phyloP scores from a whole-genome alignment of 2,888 invertebrate genomes.

The Patella caerulea region DNA sequence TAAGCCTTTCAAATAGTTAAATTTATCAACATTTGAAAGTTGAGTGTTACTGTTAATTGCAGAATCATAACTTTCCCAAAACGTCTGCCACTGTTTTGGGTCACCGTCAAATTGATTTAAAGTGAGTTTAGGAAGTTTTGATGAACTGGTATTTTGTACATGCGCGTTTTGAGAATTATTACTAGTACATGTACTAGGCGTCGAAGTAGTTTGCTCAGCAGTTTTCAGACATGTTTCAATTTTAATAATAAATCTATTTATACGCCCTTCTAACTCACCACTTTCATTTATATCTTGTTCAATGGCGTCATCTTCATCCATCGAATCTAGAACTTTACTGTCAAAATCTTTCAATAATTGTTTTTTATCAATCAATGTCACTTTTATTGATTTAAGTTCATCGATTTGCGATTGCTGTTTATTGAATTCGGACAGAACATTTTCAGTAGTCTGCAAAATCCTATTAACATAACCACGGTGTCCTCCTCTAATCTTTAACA shows the following conservation, averaged over 20 bases:
- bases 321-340: not conserved
- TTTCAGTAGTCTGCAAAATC: too few species aligned
- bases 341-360: not conserved
- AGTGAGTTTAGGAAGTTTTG: conserved; percentile 26
- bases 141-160: not conserved
- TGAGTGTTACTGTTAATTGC: conserved; percentile 23
- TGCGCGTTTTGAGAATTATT: not conserved
- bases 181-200: not conserved
- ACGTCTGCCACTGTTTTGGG: conserved; percentile 21
- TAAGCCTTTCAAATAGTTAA: conserved; percentile 26
- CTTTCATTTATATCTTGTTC: not conserved
- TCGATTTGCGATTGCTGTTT: not conserved
- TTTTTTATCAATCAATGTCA: not conserved
- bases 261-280: not conserved
- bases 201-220: not conserved
- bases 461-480: too few species aligned
- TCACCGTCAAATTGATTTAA: conserved; percentile 23
- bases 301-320: not conserved
- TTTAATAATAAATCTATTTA: not conserved
- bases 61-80: conserved; percentile 28
- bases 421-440: not conserved
- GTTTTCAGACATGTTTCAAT: not conserved
- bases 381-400: not conserved
- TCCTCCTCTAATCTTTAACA: too few species aligned
- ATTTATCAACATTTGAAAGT: conserved; percentile 21